Base-by-base conservation (phyloP, 2,113 vertebrate species). In the Sinocyclocheilus rhinocerous region DNA sequence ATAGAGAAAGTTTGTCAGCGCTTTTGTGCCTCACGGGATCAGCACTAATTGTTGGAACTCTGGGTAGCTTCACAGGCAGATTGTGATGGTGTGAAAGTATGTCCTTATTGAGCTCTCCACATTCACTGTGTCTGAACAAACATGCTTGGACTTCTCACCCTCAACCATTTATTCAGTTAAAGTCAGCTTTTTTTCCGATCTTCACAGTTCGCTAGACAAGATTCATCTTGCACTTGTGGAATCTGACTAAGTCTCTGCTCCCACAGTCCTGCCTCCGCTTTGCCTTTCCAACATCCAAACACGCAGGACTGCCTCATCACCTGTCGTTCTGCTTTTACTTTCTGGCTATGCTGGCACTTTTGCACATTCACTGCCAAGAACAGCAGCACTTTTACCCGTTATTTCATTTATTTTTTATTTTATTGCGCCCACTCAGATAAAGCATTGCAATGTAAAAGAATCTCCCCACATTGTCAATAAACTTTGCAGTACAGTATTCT, bases 191-290 rank as follows among this genome's bases (percentile, higher is more conserved):
- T 86, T 52, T 86, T 76, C 18, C 15, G 18, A 57, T 76, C 70
- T 65, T 86, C 70, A 86, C 85, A 82, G 70, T 76, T 82, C 57
- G n/a, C 39, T 72, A 86, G 85, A 86, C 78, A 81, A 86, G 79
- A 86, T 65, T 86, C 57, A 76, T 86, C 79, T 76, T 86, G 77
- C 65, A 80, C 77, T 86, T 81, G 76, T 86, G 77, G 76, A 81
- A 86, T 86, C 84, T 86, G 29, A 81, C 84, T 81, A 61, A 81
- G 77, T 72, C 24, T 24, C 45, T 79, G 75, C 76, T 85, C 84
- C 48, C 63, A 67, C 50, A 12, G 76, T 69, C 29, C 63, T 52
- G 76, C 75, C 84, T 85, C 50, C 76, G 22, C 55, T 81, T 76
- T 82, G 22, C 45, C 42, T 82, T 70, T 69, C 63, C 80, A 82